These are phyloP conservation scores for Gadopsis marmoratus DNA, from an alignment of 2,797 vertebrate genomes.

Conservation along the genomic window DNA sequence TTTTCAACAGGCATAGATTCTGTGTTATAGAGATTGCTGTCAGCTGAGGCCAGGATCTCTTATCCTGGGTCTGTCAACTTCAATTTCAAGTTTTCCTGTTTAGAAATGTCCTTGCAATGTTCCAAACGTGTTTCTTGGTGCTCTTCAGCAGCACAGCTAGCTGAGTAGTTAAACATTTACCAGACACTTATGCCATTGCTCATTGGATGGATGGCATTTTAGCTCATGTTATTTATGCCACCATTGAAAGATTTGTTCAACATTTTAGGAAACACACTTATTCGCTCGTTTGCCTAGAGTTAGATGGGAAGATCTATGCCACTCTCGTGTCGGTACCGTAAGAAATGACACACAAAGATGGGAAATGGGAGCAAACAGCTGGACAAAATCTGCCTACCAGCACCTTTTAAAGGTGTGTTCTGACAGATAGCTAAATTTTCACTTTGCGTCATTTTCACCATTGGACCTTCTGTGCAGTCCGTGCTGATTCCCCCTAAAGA, in stretches of 20 bases:
- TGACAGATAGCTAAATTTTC: not conserved
- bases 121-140: not conserved
- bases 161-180: conserved; percentile 6
- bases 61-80: conserved; percentile 16
- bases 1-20: conserved; percentile 18
- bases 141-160: not conserved
- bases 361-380: not conserved
- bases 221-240: not conserved
- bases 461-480: not conserved
- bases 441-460: no score
- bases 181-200: not conserved
- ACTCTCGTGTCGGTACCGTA: not conserved
- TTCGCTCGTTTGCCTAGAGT: not conserved
- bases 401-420: not conserved
- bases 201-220: not conserved
- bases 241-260: not conserved
- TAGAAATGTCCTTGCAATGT: not conserved
- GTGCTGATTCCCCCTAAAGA: not conserved
- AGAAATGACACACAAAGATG: not conserved
- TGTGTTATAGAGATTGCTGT: conserved; percentile 14
- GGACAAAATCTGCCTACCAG: not conserved
- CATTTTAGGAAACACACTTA: not conserved
- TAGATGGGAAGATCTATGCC: not conserved
- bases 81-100: not conserved
- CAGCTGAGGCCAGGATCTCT: conserved; percentile 27